Evolutionary conservation across 2,113 vertebrate species (phyloP).

Genomic region (Laterallus jamaicensis): DNA sequence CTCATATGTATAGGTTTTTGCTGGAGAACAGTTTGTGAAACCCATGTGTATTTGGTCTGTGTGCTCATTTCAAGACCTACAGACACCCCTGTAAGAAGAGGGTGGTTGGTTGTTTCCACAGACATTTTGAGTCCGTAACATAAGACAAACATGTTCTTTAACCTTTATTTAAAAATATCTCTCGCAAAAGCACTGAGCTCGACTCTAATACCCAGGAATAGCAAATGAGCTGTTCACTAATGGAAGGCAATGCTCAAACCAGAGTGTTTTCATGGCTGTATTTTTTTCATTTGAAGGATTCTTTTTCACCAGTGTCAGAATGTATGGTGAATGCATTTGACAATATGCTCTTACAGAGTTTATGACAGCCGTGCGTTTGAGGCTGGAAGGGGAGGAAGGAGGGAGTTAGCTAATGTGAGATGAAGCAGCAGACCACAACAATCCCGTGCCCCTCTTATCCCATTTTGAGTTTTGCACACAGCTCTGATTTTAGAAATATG

Average conservation of each 20-base stretch:
- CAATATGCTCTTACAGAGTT: background rate
- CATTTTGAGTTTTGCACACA: background rate
- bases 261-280: background rate
- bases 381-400: background rate
- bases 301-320: background rate
- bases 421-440: background rate
- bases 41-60: background rate
- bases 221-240: background rate
- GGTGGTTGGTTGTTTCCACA: conserved; percentile 6
- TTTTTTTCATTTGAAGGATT: background rate
- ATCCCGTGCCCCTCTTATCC: background rate
- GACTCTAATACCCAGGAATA: background rate
- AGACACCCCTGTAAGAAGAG: background rate
- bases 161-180: conserved; percentile 38
- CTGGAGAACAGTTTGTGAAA: background rate
- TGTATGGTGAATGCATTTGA: background rate
- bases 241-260: background rate
- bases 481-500: background rate
- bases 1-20: background rate
- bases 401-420: background rate
- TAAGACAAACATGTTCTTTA: conserved; percentile 31
- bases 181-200: background rate
- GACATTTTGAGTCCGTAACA: background rate
- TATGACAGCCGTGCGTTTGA: background rate
- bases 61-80: background rate